Conservation (phyloP, 37 sponge, comb jelly and placozoan genomes). For the Haliclona indistincta region DNA sequence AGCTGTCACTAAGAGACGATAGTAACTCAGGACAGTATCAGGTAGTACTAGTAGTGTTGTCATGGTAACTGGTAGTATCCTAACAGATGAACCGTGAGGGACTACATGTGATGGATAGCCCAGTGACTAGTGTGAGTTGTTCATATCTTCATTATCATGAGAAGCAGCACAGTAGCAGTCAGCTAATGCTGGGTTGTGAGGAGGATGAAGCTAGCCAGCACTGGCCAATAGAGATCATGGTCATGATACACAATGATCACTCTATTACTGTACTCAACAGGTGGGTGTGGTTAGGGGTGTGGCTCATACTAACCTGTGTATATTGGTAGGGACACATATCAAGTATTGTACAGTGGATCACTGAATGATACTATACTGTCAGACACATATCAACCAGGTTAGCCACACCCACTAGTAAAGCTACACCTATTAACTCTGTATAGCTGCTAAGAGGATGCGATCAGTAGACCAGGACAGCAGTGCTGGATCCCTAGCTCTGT, state of each 20-base stretch:
- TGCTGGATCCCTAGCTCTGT: constrained; percentile 4
- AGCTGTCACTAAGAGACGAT: not conserved
- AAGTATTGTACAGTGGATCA: not conserved
- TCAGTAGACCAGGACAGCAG: not conserved
- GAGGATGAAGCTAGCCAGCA: not conserved
- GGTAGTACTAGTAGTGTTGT: not conserved
- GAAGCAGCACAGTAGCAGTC: no score
- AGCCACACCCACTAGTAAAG: not conserved
- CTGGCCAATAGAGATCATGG: constrained; percentile 2
- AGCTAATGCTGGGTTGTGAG: constrained; percentile 2
- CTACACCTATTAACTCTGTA: not conserved
- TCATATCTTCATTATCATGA: no score
- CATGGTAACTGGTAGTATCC: no score
- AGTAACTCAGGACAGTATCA: not conserved
- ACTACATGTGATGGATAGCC: not conserved
- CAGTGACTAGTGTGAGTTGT: not conserved
- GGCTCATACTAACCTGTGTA: not conserved
- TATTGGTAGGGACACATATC: not conserved
- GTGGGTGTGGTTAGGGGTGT: not conserved
- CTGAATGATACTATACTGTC: no score
- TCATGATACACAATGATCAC: not conserved
- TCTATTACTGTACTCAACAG: constrained; percentile 11
- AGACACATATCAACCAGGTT: not conserved
- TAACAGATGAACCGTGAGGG: not conserved
- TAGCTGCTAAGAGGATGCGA: not conserved